phyloP scores from a whole-genome alignment of 1,140 invertebrate species.

The Platyscapa corneri region DNA sequence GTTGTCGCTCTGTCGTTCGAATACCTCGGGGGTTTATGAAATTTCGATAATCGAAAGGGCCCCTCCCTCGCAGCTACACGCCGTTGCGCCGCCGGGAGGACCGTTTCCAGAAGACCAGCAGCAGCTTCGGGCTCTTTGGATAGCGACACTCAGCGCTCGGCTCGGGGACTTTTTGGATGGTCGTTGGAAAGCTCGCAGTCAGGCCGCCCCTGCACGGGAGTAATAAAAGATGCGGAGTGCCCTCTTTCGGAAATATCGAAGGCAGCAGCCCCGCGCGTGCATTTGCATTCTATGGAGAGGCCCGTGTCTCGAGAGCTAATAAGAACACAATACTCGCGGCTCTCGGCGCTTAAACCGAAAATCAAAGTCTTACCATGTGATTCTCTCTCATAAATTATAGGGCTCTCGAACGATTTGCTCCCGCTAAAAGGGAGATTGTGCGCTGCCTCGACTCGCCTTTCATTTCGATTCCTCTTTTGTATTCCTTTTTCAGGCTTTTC shows the following conservation, averaged over 20 bases:
- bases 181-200: background rate
- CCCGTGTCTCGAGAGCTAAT: slow-evolving; percentile 50
- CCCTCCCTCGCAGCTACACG: too few species aligned
- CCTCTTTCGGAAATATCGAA: slow-evolving; percentile 14
- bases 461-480: slow-evolving; percentile 41
- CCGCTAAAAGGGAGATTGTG: background rate
- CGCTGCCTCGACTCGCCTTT: slow-evolving; percentile 3
- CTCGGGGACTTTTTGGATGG: background rate
- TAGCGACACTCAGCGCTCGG: too few species aligned
- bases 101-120: too few species aligned
- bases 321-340: slow-evolving; percentile 40
- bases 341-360: slow-evolving; percentile 39
- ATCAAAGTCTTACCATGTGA: slow-evolving; percentile 47
- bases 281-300: background rate
- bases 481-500: slow-evolving; percentile 30
- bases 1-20: background rate
- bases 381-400: slow-evolving; percentile 51
- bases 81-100: too few species aligned
- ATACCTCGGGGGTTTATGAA: too few species aligned
- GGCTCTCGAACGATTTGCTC: slow-evolving; percentile 20
- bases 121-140: too few species aligned
- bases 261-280: background rate
- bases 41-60: too few species aligned
- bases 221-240: background rate
- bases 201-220: background rate